phyloP scores from a whole-genome alignment of 2,888 invertebrate genomes.

The Nycteola revayana region DNA sequence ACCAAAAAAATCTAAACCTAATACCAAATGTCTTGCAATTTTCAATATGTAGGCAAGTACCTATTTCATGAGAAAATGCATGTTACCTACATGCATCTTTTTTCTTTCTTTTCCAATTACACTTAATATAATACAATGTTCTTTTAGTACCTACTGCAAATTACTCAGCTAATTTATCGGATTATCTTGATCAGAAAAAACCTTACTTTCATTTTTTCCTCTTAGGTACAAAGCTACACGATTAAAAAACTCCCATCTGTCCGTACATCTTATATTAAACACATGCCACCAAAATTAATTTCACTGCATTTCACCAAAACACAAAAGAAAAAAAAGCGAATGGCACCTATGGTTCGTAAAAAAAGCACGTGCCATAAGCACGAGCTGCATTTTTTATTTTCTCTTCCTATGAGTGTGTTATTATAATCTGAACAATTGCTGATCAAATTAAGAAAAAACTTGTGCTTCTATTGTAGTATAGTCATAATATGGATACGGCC shows the following conservation, averaged over 20 bases:
- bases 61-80: no score
- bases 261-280: constrained; percentile 51
- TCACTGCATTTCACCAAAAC: constrained; percentile 56
- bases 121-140: no score
- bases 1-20: no score
- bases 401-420: constrained; percentile 48
- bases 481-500: constrained; percentile 47
- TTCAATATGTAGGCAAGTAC: no score
- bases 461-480: constrained; percentile 20
- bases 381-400: constrained; percentile 67
- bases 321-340: constrained; percentile 55
- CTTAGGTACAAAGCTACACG: constrained; percentile 3
- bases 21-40: no score
- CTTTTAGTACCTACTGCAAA: no score
- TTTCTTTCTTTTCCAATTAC: no score
- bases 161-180: no score
- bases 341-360: constrained; percentile 53
- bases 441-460: constrained; percentile 74
- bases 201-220: constrained; percentile 16
- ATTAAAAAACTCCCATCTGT: constrained; percentile 45
- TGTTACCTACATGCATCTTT: no score
- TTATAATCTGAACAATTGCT: constrained; percentile 67
- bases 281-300: constrained; percentile 67
- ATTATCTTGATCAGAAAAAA: neutral
- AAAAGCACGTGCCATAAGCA: constrained; percentile 71